Evolutionary conservation across 2,888 invertebrate species (phyloP), one percentile per base, ranked within the genome.

Genomic region (Epinotia brunnichana): DNA sequence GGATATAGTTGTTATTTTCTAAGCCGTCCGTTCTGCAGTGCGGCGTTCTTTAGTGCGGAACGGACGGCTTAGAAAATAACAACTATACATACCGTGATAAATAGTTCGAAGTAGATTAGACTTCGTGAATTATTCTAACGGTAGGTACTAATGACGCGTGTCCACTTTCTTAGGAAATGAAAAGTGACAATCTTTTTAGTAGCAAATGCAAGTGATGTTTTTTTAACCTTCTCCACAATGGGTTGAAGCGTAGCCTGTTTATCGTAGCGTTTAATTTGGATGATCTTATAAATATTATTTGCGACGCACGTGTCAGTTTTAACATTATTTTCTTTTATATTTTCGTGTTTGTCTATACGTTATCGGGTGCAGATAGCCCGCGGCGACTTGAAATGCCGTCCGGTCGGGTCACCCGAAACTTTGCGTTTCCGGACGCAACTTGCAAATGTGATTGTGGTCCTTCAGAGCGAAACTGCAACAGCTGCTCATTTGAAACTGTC

Each of bases 31-130:
- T n/a, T n/a, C n/a, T n/a, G n/a, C n/a, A n/a, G n/a, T n/a, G n/a
- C n/a, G n/a, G n/a, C n/a, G n/a, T n/a, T n/a, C n/a, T n/a, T n/a
- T n/a, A n/a, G n/a, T n/a, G n/a, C n/a, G n/a, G n/a, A n/a, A n/a
- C n/a, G n/a, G n/a, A n/a, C n/a, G n/a, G n/a, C n/a, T n/a, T n/a
- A n/a, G n/a, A n/a, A n/a, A n/a, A n/a, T n/a, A n/a, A n/a, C n/a
- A n/a, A n/a, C n/a, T n/a, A n/a, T n/a, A 62, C 29, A 62, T 62
- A 2, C 29, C 62, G 62, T 62, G 48, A 15, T n/a, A n/a, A n/a
- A n/a, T 15, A 24, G 24, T 29, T 51, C 5, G n/a, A 24, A 48
- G 48, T 29, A 9, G 44, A 48, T 21, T 29, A 62, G n/a, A n/a
- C n/a, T 62, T 44, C 51, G 29, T 51, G 1, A 51, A 51, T 29